Evolutionary conservation across 2,113 vertebrate genomes (phyloP), one percentile per base, ranked within the genome.

Genomic region (Aspiorhynchus laticeps): DNA sequence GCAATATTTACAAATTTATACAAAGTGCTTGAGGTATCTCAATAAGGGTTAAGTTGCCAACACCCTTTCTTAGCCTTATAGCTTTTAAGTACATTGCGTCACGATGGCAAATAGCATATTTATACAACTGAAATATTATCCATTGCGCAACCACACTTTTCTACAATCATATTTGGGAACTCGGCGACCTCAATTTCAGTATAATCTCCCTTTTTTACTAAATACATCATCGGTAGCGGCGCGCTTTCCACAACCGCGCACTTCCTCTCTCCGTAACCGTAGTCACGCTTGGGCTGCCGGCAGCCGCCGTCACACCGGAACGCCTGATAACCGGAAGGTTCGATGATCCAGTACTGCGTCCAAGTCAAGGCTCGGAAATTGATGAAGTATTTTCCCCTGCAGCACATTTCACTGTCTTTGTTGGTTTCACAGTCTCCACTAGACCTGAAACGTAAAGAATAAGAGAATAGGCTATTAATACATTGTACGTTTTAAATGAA

Each of bases 101-200:
- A 59, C 86, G 80, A 51, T 71, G 61, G 59, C 12, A 36, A 83
- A 38, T n/a, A 6, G 26, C 28, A 24, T 28, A 26, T 36, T 96
- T 93, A 98, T 36, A 95, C 91, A 53, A 97, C 90, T 0, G 95
- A 95, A 46, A 87, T 86, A 31, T 96, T 95, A 31, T 97, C 95
- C 28, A 94, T 90, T 0, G 94, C 46, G 21, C 97, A 98, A 36
- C 95, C 92, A 36, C 97, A 98, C 51, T 93, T 93, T 87, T 98
- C 96, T 0, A 96, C 89, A 0, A 98, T 90, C 97, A 98, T 98
- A 41, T 95, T 95, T 12, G 97, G 96, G 80, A 98, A 96, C 67
- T 98, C 97, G 0, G 97, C 96, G 17, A 96, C 97, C 88, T 98
- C 96, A 0, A 98, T 97, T 90, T 97, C 96, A 0, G 97, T 97